phyloP scores from a whole-genome alignment of 2,113 vertebrate species.

The Petrocephalus microphthalmus region DNA sequence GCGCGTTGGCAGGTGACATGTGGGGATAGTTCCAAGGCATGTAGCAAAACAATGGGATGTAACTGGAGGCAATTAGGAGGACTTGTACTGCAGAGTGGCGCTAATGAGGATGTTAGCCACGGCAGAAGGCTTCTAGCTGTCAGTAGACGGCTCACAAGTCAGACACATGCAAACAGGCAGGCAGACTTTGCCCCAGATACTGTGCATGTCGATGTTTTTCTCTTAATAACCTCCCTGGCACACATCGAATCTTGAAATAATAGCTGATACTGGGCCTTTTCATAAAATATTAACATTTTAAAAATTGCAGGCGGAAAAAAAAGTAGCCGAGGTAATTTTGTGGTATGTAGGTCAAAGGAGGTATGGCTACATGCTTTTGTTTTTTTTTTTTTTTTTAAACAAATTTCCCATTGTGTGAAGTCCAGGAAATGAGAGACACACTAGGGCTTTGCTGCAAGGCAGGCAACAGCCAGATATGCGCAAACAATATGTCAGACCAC shows the following conservation, averaged over 20 bases:
- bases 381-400: background rate
- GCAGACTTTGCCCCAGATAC: background rate
- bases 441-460: background rate
- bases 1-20: background rate
- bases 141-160: background rate
- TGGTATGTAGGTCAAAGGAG: conserved; percentile 7
- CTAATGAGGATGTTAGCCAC: conserved; percentile 19
- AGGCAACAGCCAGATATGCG: background rate
- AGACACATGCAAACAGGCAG: background rate
- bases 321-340: background rate
- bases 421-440: background rate
- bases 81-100: background rate
- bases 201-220: background rate
- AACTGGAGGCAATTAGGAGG: conserved; percentile 14
- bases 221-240: background rate
- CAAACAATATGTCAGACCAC: background rate
- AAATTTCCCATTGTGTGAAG: background rate
- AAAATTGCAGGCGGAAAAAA: background rate
- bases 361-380: background rate
- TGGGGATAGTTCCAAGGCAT: background rate
- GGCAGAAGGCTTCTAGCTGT: background rate
- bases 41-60: background rate
- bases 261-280: conserved; percentile 6
- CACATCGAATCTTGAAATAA: background rate
- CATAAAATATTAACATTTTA: conserved; percentile 23